Base-by-base conservation (phyloP, 2,888 invertebrate species). In the Pseudococcus longispinus region DNA sequence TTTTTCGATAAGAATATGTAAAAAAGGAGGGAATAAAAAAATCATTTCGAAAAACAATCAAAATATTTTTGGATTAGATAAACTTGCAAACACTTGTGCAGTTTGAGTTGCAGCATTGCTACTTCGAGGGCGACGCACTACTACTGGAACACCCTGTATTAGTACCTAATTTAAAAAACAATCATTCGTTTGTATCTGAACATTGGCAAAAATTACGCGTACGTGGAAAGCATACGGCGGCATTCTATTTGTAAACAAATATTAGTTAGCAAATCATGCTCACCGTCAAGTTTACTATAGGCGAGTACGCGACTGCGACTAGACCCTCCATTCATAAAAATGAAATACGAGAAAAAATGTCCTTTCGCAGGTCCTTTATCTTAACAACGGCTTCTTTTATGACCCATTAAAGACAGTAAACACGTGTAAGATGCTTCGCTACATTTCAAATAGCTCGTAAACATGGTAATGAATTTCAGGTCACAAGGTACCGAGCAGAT, bases 331-430 rank as follows among this genome's bases (percentile, higher is more conserved):
- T 83, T 84, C 84, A 84, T 84, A 84, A 84, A 84, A 55, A 51
- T 60, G 46, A 84, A 84, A 84, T 55, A 55, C 84, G 55, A 84
- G 60, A 51, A 84, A 84, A 84, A 55, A 60, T 60, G 60, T 20
- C 60, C 32, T 60, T 29, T 26, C 5, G 26, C 26, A 9, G 20
- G n/a, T 51, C 23, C 37, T 84, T 60, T 84, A 84, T 60, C 84
- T 84, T 60, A 32, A 60, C 84, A 84, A 84, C 84, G 60, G 84
- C 60, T 55, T 60, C 60, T 84, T 84, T 84, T 84, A 84, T 84
- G 84, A 84, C 55, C 84, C 84, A 84, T 84, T 84, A 84, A 84
- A 84, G 84, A 37, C 55, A 60, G 84, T 84, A 84, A 84, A 84
- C 84, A 84, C 84, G 60, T 84, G 84, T 84, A 84, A 32, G 84